Evolutionary conservation across 2,888 invertebrate species (phyloP).

Genomic region (Criorhina ranunculi): DNA sequence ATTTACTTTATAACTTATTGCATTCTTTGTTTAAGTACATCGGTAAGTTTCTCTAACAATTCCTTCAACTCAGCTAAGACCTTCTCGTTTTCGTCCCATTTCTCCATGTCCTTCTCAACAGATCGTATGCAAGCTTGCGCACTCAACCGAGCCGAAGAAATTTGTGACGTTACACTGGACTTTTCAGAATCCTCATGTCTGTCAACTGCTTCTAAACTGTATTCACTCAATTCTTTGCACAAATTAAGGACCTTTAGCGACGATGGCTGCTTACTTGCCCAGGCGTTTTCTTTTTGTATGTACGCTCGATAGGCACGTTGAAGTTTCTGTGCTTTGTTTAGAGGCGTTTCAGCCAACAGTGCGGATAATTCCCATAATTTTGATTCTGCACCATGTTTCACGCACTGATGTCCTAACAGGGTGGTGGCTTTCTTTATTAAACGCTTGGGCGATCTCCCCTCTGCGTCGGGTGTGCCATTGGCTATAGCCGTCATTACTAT

Average conservation of each 20-base stretch:
- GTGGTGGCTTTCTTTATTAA: slow-evolving; percentile 81
- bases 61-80: slow-evolving; percentile 82
- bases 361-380: slow-evolving; percentile 94
- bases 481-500: slow-evolving; percentile 90
- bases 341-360: slow-evolving; percentile 86
- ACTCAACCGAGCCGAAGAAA: slow-evolving; percentile 87
- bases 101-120: slow-evolving; percentile 84
- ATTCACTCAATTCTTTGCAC: slow-evolving; percentile 86
- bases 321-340: slow-evolving; percentile 89
- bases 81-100: slow-evolving; percentile 84
- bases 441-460: slow-evolving; percentile 85
- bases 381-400: slow-evolving; percentile 87
- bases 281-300: slow-evolving; percentile 87
- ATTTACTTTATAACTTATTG: slow-evolving; percentile 28
- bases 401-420: slow-evolving; percentile 82
- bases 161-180: slow-evolving; percentile 86
- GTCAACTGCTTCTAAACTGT: slow-evolving; percentile 86
- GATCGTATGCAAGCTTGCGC: slow-evolving; percentile 86
- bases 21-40: slow-evolving; percentile 78
- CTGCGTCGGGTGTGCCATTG: slow-evolving; percentile 87
- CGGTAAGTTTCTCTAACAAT: slow-evolving; percentile 72
- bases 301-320: slow-evolving; percentile 91
- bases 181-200: slow-evolving; percentile 85
- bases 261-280: slow-evolving; percentile 86
- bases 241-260: slow-evolving; percentile 88